Evolutionary conservation across 2,113 vertebrate species (phyloP), one percentile per base, ranked within the genome.

Genomic region (Sorex fumeus): DNA sequence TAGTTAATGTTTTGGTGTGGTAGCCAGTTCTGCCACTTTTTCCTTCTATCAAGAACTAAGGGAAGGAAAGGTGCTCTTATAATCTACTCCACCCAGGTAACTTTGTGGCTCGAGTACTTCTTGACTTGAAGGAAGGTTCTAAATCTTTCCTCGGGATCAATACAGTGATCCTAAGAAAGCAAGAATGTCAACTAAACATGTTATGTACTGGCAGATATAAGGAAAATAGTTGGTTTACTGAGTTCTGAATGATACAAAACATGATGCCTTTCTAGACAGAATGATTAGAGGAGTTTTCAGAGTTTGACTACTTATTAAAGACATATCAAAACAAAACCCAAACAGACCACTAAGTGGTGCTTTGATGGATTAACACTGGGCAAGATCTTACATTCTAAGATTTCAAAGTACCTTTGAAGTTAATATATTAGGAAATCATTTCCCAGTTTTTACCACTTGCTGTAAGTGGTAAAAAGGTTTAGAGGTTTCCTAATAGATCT

Each of bases 331-430:
- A 94, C 36, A 91, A 95, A 97, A 95, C 90, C 94, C 8, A 85
- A 96, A 67, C 47, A 93, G 95, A 94, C 91, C 94, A 95, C 96
- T 95, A 95, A 97, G 92, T 93, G 93, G 90, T 89, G 91, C 93
- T 96, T 96, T 53, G 69, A 76, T 91, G 94, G 97, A 97, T 97
- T 97, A 98, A 77, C n/a, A 8, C 82, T 80, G 21, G 86, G 74
- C 96, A 96, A 96, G 92, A 91, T 97, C 93, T 96, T 86, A 96
- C 21, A 0, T 93, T 95, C 91, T 95, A 94, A 96, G 95, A 94
- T 97, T 94, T 97, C 96, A 95, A 93, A 96, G 96, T 84, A 89
- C 95, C 96, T 98, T 98, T 98, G 98, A 98, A 98, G 97, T 95
- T 25, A 71, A 40, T 12, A n/a, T 87, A 95, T 97, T 96, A 98